phyloP scores from a whole-genome alignment of 2,888 invertebrate genomes.

The Suillia variegata region DNA sequence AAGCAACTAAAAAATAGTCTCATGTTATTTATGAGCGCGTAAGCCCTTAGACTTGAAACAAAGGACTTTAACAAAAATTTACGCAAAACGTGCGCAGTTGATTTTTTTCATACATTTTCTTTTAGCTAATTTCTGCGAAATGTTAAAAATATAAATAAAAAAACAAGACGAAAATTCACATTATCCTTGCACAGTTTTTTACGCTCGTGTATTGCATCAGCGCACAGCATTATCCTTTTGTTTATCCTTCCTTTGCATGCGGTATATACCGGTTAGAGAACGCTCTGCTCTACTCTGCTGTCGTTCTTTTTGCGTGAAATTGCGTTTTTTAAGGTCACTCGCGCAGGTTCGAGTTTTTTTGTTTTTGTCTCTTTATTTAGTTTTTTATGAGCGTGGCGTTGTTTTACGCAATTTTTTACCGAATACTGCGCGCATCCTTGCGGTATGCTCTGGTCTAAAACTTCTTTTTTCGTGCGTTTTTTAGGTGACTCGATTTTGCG shows the following conservation, averaged over 20 bases:
- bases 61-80: too few species aligned
- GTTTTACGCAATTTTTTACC: conserved; percentile 23
- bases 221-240: conserved; percentile 27
- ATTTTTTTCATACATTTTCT: neutral
- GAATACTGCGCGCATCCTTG: conserved; percentile 14
- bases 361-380: conserved; percentile 22
- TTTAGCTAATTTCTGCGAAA: neutral
- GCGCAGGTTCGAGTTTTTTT: conserved; percentile 15
- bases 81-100: too few species aligned
- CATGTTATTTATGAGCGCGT: too few species aligned
- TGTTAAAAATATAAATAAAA: neutral
- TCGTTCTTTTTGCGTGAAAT: neutral
- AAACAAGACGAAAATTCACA: too few species aligned
- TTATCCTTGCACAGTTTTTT: too few species aligned
- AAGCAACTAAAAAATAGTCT: too few species aligned
- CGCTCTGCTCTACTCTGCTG: neutral
- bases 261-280: neutral
- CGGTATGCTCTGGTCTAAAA: conserved; percentile 24
- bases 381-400: conserved; percentile 11
- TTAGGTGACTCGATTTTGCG: conserved; percentile 38
- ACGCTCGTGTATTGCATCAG: neutral
- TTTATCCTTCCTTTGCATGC: conserved; percentile 30
- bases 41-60: too few species aligned
- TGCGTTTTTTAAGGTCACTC: conserved; percentile 17
- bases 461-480: conserved; percentile 49